Conservation (phyloP, 1,140 invertebrate species). For the Ceratoteleas bidentatus region DNA sequence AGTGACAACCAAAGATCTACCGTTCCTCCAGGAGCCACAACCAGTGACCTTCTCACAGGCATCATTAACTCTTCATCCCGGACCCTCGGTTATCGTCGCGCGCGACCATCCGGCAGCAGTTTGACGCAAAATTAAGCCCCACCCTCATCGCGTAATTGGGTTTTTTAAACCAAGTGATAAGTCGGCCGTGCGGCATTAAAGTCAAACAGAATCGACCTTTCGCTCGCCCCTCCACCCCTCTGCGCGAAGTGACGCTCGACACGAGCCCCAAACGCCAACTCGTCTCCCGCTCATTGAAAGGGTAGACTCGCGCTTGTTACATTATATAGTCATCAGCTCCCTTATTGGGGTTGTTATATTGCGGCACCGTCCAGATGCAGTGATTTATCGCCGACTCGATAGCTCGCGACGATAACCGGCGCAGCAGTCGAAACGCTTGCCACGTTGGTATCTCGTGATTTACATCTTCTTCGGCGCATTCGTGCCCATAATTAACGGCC, state of each 20-base stretch:
- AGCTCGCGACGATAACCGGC: conserved; percentile 73
- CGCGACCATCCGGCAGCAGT: background rate
- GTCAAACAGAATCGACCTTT: conserved; percentile 62
- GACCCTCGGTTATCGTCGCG: too few species aligned
- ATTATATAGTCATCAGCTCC: conserved; percentile 76
- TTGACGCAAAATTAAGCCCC: conserved; percentile 24
- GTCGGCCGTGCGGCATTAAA: conserved; percentile 48
- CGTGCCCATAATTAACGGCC: conserved; percentile 73
- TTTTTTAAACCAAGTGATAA: conserved; percentile 49
- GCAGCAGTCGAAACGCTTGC: conserved; percentile 68
- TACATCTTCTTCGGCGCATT: conserved; percentile 74
- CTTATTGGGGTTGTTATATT: conserved; percentile 71
- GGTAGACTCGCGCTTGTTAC: conserved; percentile 55
- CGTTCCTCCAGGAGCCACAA: too few species aligned
- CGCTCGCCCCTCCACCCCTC: conserved; percentile 48
- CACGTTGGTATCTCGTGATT: conserved; percentile 69
- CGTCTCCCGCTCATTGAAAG: conserved; percentile 62
- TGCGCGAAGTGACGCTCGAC: conserved; percentile 23
- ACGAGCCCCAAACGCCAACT: conserved; percentile 49
- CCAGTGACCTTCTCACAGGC: too few species aligned
- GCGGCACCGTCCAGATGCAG: conserved; percentile 62
- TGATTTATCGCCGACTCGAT: conserved; percentile 79
- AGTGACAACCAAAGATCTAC: too few species aligned
- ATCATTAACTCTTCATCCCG: too few species aligned
- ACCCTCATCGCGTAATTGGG: conserved; percentile 22